These are phyloP conservation scores for Eleginops maclovinus DNA, from an alignment of 2,113 vertebrate genomes.

Conservation along the genomic window DNA sequence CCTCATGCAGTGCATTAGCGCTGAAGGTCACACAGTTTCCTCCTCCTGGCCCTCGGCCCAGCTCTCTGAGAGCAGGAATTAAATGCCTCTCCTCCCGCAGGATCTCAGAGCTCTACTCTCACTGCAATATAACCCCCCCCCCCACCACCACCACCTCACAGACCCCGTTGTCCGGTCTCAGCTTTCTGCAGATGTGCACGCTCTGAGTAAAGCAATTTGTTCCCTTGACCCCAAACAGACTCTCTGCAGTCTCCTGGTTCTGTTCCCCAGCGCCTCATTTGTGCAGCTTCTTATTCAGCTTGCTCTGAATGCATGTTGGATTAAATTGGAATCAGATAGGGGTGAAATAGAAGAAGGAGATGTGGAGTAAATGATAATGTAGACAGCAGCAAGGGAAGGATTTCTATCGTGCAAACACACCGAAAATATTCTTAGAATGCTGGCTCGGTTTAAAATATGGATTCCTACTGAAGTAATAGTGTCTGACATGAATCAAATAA, in stretches of 20 bases:
- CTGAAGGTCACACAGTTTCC: constrained; percentile 60
- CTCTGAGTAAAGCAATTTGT: neutral
- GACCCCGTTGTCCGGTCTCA: no score
- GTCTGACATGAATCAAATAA: constrained; percentile 20
- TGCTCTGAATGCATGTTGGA: constrained; percentile 19
- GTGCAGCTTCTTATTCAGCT: constrained; percentile 16
- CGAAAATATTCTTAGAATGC: neutral
- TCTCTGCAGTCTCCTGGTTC: constrained; percentile 18
- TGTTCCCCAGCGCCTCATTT: constrained; percentile 19
- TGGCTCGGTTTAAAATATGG: neutral
- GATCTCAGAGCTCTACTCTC: constrained; percentile 35
- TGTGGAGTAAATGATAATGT: constrained; percentile 4
- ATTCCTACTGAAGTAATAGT: no score
- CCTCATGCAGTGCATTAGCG: constrained; percentile 28
- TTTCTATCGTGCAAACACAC: neutral
- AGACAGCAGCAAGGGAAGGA: neutral
- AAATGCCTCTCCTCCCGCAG: constrained; percentile 44
- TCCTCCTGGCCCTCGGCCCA: constrained; percentile 46
- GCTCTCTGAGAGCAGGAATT: constrained; percentile 31
- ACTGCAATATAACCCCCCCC: constrained; percentile 42
- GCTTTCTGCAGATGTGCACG: constrained; percentile 10
- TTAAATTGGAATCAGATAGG: constrained; percentile 19
- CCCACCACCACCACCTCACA: no score
- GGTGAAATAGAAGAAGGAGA: neutral
- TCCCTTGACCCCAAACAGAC: constrained; percentile 36